Evolutionary conservation across 2,113 vertebrate species (phyloP).

Genomic region (Zonotrichia leucophrys): DNA sequence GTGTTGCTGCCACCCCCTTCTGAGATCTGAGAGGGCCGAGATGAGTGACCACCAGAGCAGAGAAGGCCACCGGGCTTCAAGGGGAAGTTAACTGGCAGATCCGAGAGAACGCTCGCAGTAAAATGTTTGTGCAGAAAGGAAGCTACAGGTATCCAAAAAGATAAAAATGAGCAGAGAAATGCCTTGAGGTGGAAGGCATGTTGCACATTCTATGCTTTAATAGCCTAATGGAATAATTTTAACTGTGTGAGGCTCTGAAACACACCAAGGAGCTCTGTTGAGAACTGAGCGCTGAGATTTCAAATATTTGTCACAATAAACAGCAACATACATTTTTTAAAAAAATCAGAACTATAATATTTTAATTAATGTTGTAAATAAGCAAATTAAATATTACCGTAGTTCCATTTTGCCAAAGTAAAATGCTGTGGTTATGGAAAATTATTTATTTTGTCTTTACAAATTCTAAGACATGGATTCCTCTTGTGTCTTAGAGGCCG

Average conservation of each 20-base stretch:
- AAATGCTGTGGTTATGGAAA: slow-evolving; percentile 36
- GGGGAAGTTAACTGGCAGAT: slow-evolving; percentile 66
- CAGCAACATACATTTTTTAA: not conserved
- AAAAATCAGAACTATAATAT: not conserved
- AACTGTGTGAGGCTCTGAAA: slow-evolving; percentile 25
- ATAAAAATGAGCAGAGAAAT: slow-evolving; percentile 60
- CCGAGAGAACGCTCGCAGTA: slow-evolving; percentile 51
- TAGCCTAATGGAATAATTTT: slow-evolving; percentile 61
- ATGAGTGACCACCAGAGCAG: slow-evolving; percentile 56
- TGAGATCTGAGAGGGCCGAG: slow-evolving; percentile 39
- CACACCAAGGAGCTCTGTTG: not conserved
- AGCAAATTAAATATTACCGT: slow-evolving; percentile 30
- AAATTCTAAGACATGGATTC: slow-evolving; percentile 40
- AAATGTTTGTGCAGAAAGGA: slow-evolving; percentile 64
- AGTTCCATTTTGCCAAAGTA: not conserved
- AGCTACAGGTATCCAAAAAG: slow-evolving; percentile 67
- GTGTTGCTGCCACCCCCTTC: slow-evolving; percentile 42
- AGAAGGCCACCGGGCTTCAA: slow-evolving; percentile 65
- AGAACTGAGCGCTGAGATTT: not conserved
- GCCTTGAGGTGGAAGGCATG: slow-evolving; percentile 60
- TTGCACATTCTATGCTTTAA: slow-evolving; percentile 56
- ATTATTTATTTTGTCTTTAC: slow-evolving; percentile 54
- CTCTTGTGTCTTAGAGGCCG: not conserved
- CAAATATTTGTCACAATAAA: slow-evolving; percentile 17
- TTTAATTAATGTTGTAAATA: slow-evolving; percentile 13